Base-by-base conservation (phyloP, 2,113 vertebrate genomes). In the Poeciliopsis retropinna region DNA sequence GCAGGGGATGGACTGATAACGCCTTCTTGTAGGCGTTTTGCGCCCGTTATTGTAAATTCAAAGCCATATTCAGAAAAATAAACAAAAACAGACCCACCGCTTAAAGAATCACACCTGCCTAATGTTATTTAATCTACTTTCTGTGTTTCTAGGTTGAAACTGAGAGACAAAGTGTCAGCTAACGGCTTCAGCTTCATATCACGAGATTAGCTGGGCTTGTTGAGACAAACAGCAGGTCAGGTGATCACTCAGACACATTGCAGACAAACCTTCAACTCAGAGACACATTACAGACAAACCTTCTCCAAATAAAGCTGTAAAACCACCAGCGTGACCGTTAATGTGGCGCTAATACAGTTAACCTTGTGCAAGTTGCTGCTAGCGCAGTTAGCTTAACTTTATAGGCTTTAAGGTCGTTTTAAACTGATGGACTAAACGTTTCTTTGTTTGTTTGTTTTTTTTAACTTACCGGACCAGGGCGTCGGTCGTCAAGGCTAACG, bases 401-500 rank as follows among this genome's bases (percentile, higher is more conserved):
- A 37, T 3, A 11, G 37, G 3, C 15, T 19, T 8, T 2, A 37
- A 37, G 22, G 51, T 57, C 51, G 51, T n/a, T 57, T 22, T 25
- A 57, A 57, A n/a, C 51, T 0, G 47, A 41, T 17, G 32, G 60
- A 60, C 27, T 57, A 25, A 57, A 57, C 9, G 51, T 12, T 47
- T 37, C 2, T 37, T 37, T 34, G 34, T 34, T 34, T 34, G 34
- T 34, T 37, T 37, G 5, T 32, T 31, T 12, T 29, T 27, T 19
- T 25, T 29, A 30, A 34, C 90, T 94, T 84, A 95, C 94, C 94
- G 81, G 7, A 94, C 70, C 10, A 95, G 47, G 0, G 92, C 93
- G 32, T 94, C 81, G 64, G 62, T 63, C 14, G 77, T 83, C 67
- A 93, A 81, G 0, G 80, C 78, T 6, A 91, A 67, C 3, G 75